Base-by-base conservation (phyloP, 2,888 invertebrate genomes). In the Acronicta alni region DNA sequence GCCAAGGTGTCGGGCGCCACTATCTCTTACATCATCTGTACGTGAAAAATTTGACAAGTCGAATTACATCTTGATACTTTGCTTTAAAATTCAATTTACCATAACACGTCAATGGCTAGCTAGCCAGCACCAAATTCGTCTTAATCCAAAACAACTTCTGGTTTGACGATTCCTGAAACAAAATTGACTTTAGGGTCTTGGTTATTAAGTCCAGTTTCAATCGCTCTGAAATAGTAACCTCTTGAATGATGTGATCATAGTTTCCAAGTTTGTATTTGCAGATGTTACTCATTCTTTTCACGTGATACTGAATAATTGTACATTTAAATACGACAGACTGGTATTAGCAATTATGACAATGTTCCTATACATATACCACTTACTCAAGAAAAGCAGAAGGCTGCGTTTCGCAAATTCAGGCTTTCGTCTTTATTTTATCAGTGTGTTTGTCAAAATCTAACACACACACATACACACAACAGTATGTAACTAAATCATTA, bases 1-100 rank as follows among this genome's bases (percentile, higher is more conserved):
- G 88, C 89, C 89, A 88, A 85, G 75, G 72, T 61, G 80, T 77
- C 75, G 73, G 76, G 75, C 82, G 77, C 81, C 75, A 57, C 66
- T 63, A 68, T 60, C 59, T 75, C 69, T 80, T 77, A 82, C 80
- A 77, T 82, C 79, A 80, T 57, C 41, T 42, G 26, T 55, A 63
- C 45, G 57, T 49, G 26, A 44, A 75, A 57, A 39, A 59, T 43
- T 43, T 30, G 1, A 56, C 55, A 62, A 67, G 47, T 54, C 32
- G 78, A 67, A 65, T 54, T 46, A 38, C 41, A 57, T 60, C 55
- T 60, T 70, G 46, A 43, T 18, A 23, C 57, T 41, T 58, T 14
- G 17, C 15, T 12, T 41, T 57, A 70, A 61, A 67, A 66, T 57
- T 18, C 32, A 60, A 37, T 47, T 63, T 65, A 20, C 58, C 38